Conservation (phyloP, 2,113 vertebrate species). For the Diphyllodes magnificus region DNA sequence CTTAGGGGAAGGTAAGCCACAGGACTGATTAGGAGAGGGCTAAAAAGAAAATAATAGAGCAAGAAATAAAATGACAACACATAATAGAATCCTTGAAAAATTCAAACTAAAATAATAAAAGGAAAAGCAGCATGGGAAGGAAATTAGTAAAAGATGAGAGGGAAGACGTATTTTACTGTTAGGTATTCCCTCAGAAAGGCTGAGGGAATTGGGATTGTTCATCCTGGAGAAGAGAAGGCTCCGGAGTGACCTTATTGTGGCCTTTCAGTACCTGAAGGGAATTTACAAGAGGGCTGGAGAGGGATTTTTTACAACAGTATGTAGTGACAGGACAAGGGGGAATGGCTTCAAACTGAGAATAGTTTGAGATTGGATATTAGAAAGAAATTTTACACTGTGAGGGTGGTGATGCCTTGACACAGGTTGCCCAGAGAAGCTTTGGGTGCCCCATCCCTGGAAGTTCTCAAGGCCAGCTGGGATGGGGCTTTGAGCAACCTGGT, state of each 20-base stretch:
- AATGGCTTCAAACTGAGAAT: neutral
- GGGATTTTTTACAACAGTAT: neutral
- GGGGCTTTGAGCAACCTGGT: neutral
- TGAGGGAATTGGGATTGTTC: neutral
- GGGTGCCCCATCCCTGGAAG: neutral
- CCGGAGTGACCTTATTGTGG: neutral
- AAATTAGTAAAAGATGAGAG: neutral
- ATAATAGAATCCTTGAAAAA: neutral
- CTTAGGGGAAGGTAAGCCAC: neutral
- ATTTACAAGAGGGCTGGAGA: neutral
- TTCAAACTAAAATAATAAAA: neutral
- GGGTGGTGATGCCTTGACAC: neutral
- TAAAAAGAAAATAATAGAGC: neutral
- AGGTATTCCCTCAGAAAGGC: neutral
- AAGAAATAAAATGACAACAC: accelerated
- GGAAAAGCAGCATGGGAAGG: neutral
- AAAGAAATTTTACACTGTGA: neutral
- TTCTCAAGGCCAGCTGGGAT: neutral
- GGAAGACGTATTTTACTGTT: neutral
- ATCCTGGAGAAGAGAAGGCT: neutral
- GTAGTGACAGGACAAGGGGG: neutral
- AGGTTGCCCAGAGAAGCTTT: neutral
- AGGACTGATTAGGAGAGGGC: neutral
- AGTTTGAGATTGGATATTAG: neutral
- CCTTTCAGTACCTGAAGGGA: neutral